Base-by-base conservation (phyloP, 2,888 invertebrate genomes). In the Cataglyphis livida region DNA sequence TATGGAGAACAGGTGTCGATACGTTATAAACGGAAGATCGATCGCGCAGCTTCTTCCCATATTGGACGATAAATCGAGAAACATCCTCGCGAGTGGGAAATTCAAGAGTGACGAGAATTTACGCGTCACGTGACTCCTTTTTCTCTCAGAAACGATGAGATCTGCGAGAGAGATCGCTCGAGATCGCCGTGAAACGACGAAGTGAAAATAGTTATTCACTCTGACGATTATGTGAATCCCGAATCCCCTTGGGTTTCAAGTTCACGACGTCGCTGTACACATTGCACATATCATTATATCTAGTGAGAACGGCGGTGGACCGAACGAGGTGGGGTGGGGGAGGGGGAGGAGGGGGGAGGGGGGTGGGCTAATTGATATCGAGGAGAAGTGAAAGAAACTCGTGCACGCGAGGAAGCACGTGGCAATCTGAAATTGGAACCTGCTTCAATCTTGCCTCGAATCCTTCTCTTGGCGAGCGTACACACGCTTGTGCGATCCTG, bases 251-350 rank as follows among this genome's bases (percentile, higher is more conserved):
- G 54, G 90, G 70, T 84, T 89, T 28, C 86, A 91, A 90, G 87
- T 92, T 91, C 86, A 90, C 89, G 89, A 92, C 92, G 48, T 85
- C 89, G 91, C 87, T 91, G 4, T 48, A 91, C 90, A 92, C 89
- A 84, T 90, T 1, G 28, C 28, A 28, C 28, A 0, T 28, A 28
- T 28, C 28, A 28, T 28, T 28, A 89, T 89, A 28, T 68, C 90
- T 91, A 93, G 92, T 90, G 93, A 93, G 90, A 92, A 93, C 90
- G 92, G 91, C 85, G 89, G 85, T 89, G 84, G 32, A 84, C 64
- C 84, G 64, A 51, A 18, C 35, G 59, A 32, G 44, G 57, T 18
- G 44, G 4, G 15, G 9, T 1, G 18, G 18, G 12, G 1, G 1
- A 12, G 21, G 4, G 4, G 51, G 28, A 21, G 0, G 10, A 12